Evolutionary conservation across 2,113 vertebrate genomes (phyloP).

Genomic region (Scomber japonicus): DNA sequence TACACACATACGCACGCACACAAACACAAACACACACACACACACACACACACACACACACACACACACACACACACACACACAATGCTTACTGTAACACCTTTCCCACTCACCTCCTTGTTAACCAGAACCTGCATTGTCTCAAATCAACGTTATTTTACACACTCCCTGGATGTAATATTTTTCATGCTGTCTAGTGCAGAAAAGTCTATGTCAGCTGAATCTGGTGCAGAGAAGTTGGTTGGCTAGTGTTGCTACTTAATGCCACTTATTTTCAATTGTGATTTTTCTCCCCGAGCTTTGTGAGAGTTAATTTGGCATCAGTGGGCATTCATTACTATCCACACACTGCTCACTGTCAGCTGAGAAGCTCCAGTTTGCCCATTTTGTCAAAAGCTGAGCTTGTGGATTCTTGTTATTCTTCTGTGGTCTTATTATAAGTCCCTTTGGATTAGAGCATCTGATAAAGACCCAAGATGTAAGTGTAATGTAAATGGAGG

Average conservation of each 20-base stretch:
- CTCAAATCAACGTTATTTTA: slow-evolving; percentile 5
- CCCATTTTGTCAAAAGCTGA: slow-evolving; percentile 44
- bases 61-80: background rate
- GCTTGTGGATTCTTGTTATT: slow-evolving; percentile 63
- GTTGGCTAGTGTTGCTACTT: slow-evolving; percentile 15
- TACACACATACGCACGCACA: slow-evolving; percentile 12
- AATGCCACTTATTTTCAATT: slow-evolving; percentile 63
- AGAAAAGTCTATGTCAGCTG: slow-evolving; percentile 1
- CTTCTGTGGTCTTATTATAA: slow-evolving; percentile 65
- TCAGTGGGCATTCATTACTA: slow-evolving; percentile 54
- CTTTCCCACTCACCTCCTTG: slow-evolving; percentile 36
- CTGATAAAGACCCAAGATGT: slow-evolving; percentile 61
- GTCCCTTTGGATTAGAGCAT: slow-evolving; percentile 49
- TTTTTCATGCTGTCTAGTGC: background rate
- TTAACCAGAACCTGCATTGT: slow-evolving; percentile 49
- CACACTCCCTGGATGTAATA: slow-evolving; percentile 4
- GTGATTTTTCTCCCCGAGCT: slow-evolving; percentile 36
- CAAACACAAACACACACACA: background rate
- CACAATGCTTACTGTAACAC: slow-evolving; percentile 26
- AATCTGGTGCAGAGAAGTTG: slow-evolving; percentile 10
- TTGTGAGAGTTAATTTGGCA: slow-evolving; percentile 65
- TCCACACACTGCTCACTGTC: slow-evolving; percentile 43
- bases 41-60: background rate
- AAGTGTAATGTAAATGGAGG: slow-evolving; percentile 59
- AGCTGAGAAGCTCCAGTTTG: slow-evolving; percentile 51